phyloP scores from a whole-genome alignment of 2,113 vertebrate species.

The Festucalex cinctus region DNA sequence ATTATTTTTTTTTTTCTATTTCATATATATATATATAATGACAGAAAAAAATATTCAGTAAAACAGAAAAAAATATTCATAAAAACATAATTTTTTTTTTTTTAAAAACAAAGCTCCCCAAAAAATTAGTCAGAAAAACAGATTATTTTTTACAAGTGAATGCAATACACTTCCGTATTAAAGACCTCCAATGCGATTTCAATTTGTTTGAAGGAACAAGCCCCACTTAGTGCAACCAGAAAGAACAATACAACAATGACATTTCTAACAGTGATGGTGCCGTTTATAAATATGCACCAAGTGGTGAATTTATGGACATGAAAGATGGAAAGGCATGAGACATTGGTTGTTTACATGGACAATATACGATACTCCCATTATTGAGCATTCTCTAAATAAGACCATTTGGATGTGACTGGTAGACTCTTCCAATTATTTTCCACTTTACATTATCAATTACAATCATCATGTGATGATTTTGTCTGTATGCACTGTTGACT shows the following conservation, averaged over 20 bases:
- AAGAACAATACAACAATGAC: slow-evolving; percentile 28
- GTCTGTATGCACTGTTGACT: neutral
- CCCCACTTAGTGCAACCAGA: slow-evolving; percentile 55
- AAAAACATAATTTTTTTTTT: too few relatives aligned
- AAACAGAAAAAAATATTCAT: too few relatives aligned
- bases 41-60: too few relatives aligned
- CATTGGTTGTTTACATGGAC: slow-evolving; percentile 2
- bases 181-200: slow-evolving; percentile 16
- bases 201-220: slow-evolving; percentile 56
- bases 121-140: too few relatives aligned
- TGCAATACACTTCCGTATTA: too few relatives aligned
- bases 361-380: neutral
- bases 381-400: neutral
- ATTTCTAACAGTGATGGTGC: slow-evolving; percentile 39
- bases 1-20: too few relatives aligned
- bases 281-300: slow-evolving; percentile 36
- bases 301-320: neutral
- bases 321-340: slow-evolving; percentile 19
- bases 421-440: neutral
- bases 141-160: too few relatives aligned
- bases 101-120: too few relatives aligned
- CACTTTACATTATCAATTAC: too few relatives aligned
- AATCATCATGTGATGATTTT: neutral
- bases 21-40: too few relatives aligned
- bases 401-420: neutral